These are phyloP conservation scores for Blastobasis adustella DNA, from an alignment of 2,888 invertebrate species.

Conservation along the genomic window DNA sequence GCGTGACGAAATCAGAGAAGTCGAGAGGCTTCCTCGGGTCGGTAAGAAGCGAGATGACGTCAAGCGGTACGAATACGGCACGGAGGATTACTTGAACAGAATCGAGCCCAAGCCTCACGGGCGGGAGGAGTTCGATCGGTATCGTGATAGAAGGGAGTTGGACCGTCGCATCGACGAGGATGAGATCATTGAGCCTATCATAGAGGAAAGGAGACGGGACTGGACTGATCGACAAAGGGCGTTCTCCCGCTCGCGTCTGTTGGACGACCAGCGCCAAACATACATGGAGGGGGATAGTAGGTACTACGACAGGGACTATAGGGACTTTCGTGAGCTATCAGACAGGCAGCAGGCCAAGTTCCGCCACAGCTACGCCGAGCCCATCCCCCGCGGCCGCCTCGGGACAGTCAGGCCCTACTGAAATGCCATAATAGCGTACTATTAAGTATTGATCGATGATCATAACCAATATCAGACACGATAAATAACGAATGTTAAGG, in stretches of 20 bases:
- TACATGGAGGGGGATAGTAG: constrained; percentile 57
- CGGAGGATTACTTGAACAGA: constrained; percentile 60
- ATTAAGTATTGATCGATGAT: too few species aligned
- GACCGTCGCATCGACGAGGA: constrained; percentile 65
- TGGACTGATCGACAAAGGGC: constrained; percentile 63
- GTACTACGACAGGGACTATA: constrained; percentile 60
- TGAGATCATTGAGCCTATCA: constrained; percentile 61
- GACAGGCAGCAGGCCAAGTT: constrained; percentile 63
- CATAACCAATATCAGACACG: too few species aligned
- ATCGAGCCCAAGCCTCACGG: constrained; percentile 47
- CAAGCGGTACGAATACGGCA: constrained; percentile 61
- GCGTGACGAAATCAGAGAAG: constrained; percentile 45
- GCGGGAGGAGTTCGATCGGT: constrained; percentile 57
- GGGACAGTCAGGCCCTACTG: constrained; percentile 68
- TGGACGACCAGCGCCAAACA: constrained; percentile 64
- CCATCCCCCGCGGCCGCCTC: constrained; percentile 69
- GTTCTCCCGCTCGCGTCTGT: constrained; percentile 62
- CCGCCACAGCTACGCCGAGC: constrained; percentile 81
- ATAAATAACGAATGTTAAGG: too few species aligned
- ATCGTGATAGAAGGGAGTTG: constrained; percentile 55
- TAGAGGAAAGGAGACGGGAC: constrained; percentile 57
- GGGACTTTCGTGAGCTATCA: constrained; percentile 58
- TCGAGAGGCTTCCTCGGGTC: constrained; percentile 62
- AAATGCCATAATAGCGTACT: constrained; percentile 61
- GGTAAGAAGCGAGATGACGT: constrained; percentile 59